These are phyloP conservation scores for Anarrhichthys ocellatus DNA, from an alignment of 2,113 vertebrate genomes.

Conservation along the genomic window DNA sequence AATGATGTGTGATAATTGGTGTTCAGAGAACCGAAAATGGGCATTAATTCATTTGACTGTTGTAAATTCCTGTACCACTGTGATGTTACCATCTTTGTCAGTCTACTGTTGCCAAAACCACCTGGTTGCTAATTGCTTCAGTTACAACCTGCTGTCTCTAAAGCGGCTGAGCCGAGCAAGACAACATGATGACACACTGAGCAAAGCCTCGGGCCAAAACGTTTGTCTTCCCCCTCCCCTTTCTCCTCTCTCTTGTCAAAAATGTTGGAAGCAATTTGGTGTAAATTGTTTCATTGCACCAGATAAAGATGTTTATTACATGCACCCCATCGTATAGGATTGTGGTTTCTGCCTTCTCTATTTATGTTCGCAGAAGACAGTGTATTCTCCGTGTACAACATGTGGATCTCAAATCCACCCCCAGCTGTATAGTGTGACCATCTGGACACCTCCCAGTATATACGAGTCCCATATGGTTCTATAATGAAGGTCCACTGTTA, in stretches of 20 bases:
- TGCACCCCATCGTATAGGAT: background rate
- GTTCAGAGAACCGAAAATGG: background rate
- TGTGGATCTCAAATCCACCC: background rate
- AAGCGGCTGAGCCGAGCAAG: slow-evolving; percentile 13
- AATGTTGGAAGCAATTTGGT: background rate
- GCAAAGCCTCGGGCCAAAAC: slow-evolving; percentile 8
- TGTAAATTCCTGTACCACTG: background rate
- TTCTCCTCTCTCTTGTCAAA: background rate
- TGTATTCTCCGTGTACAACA: background rate
- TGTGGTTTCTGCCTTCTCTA: background rate
- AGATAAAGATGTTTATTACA: background rate
- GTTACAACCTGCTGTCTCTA: slow-evolving; percentile 44
- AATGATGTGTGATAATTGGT: background rate
- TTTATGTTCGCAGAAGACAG: background rate
- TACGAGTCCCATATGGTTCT: background rate
- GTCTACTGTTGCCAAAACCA: slow-evolving; percentile 22
- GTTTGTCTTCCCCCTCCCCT: too few species aligned
- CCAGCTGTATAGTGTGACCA: slow-evolving; percentile 1
- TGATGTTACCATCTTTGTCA: background rate
- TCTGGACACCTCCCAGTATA: background rate
- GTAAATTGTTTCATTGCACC: background rate
- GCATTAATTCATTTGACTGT: background rate
- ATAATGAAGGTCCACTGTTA: background rate
- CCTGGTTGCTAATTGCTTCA: slow-evolving; percentile 49
- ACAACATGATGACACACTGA: slow-evolving; percentile 18